Percentiles rank a stretch among this genome's conserved stretches.
Evolutionary conservation across 2,888 invertebrate genomes (phyloP).

Genomic region (Leucophenga montana): DNA sequence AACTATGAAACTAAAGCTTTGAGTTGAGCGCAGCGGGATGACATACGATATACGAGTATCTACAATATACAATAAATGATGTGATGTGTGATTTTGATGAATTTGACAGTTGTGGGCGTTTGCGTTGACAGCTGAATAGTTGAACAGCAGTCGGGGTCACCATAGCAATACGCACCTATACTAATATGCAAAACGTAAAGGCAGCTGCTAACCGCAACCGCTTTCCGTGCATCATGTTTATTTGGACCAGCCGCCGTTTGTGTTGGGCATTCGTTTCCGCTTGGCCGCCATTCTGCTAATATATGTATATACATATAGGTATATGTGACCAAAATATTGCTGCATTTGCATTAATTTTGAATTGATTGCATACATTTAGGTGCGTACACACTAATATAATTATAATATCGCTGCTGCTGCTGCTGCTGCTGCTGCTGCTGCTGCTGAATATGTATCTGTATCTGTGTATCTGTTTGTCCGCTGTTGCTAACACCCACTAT

Average conservation of each 20-base stretch:
- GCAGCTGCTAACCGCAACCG: constrained; percentile 57
- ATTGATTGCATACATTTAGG: constrained; percentile 65
- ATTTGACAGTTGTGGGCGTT: constrained; percentile 72
- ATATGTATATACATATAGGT: constrained; percentile 8
- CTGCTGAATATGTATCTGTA: constrained; percentile 8
- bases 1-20: constrained; percentile 21
- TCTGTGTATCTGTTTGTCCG: neutral
- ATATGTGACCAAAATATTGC: constrained; percentile 52
- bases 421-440: no score
- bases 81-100: constrained; percentile 69
- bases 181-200: no score
- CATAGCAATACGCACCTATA: constrained; percentile 35
- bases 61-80: neutral
- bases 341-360: constrained; percentile 67
- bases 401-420: constrained; percentile 55
- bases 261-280: neutral
- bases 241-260: constrained; percentile 42
- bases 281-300: neutral
- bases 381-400: constrained; percentile 57
- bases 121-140: constrained; percentile 60
- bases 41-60: neutral
- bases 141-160: no score
- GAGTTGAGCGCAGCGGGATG: neutral
- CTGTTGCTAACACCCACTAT: constrained; percentile 5
- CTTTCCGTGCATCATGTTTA: constrained; percentile 63